Evolutionary conservation across 2,113 vertebrate species (phyloP).

Genomic region (Mastomys coucha): DNA sequence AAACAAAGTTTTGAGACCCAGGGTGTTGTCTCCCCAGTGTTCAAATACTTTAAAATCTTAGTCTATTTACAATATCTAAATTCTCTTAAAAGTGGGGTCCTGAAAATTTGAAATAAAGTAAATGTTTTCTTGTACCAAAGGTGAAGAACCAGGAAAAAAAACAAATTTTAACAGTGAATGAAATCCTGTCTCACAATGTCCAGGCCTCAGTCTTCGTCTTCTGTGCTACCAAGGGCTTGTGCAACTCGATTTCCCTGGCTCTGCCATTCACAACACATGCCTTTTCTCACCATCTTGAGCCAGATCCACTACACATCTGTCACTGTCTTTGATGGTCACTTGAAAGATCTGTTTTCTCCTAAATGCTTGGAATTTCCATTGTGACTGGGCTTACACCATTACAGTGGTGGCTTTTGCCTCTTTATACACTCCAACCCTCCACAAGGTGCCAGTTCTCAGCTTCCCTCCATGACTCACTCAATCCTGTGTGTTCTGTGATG

Average conservation of each 20-base stretch:
- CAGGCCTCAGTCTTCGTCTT: not conserved
- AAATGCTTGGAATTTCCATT: too few relatives aligned
- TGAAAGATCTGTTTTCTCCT: not conserved
- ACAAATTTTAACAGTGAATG: not conserved
- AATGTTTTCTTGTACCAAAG: not conserved
- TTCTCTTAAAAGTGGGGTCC: not conserved
- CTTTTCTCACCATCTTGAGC: not conserved
- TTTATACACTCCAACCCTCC: too few relatives aligned
- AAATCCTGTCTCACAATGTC: not conserved
- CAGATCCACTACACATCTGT: not conserved
- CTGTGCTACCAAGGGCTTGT: not conserved
- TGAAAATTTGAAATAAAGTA: not conserved
- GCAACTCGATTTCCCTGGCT: not conserved
- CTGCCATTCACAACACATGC: not conserved
- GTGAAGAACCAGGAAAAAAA: not conserved
- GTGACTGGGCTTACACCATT: too few relatives aligned
- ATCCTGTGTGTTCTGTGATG: too few relatives aligned
- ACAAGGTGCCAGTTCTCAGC: too few relatives aligned
- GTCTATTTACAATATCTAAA: not conserved
- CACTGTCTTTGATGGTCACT: not conserved
- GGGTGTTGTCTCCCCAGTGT: too few relatives aligned
- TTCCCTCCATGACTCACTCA: too few relatives aligned
- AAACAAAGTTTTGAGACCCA: too few relatives aligned
- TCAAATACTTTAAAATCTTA: not conserved
- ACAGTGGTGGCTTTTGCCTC: too few relatives aligned